Evolutionary conservation across 2,888 invertebrate species (phyloP).

Genomic region (Drosophila recens): DNA sequence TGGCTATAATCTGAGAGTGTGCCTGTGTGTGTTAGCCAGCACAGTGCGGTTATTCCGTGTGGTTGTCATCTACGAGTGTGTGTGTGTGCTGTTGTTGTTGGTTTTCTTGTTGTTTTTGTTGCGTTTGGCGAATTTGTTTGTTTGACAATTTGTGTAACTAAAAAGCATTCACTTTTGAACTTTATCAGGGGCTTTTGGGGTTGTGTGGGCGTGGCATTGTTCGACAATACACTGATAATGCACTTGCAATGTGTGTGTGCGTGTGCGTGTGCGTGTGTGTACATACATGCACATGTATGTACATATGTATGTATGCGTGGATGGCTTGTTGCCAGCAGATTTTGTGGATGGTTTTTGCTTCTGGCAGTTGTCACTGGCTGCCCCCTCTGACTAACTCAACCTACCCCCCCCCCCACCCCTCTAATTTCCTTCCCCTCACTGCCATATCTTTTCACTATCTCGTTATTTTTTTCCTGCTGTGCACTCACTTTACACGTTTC

Average conservation of each 20-base stretch:
- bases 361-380: constrained; percentile 49
- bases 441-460: not conserved
- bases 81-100: not conserved
- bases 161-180: constrained; percentile 79
- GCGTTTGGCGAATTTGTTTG: constrained; percentile 65
- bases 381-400: not conserved
- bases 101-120: constrained; percentile 21
- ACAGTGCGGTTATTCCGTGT: constrained; percentile 42
- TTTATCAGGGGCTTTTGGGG: constrained; percentile 60
- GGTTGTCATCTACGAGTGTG: constrained; percentile 18
- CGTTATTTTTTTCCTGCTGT: not conserved
- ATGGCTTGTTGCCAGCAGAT: constrained; percentile 58
- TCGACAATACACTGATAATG: constrained; percentile 58
- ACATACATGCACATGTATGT: constrained; percentile 9
- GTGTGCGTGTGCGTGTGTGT: constrained; percentile 10
- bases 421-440: not conserved
- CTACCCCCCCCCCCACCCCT: not conserved
- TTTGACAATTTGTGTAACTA: constrained; percentile 79
- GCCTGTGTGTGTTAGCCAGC: constrained; percentile 19
- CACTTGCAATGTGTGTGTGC: constrained; percentile 27
- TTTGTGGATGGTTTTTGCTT: constrained; percentile 55
- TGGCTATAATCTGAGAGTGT: constrained; percentile 4
- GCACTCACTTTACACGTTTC: constrained; percentile 37
- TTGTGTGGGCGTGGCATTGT: constrained; percentile 40
- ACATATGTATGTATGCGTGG: constrained; percentile 32